Evolutionary conservation across 2,797 vertebrate species (phyloP).

Genomic region (Ceyx erithaca): DNA sequence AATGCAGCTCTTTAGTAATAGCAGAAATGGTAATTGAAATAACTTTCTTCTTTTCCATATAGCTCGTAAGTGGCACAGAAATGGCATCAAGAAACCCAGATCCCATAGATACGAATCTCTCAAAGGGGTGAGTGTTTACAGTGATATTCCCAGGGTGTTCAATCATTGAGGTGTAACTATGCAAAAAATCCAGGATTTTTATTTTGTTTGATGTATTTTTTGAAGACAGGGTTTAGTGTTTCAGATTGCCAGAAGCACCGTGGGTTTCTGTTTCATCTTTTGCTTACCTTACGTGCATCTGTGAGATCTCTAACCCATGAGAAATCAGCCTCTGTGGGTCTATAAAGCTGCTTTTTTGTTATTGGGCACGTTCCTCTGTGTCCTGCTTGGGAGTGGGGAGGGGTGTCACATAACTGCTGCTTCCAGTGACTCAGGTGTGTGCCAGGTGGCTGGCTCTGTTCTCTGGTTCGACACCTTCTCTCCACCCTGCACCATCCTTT

Average conservation of each 20-base stretch:
- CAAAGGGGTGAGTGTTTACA: conserved; percentile 87
- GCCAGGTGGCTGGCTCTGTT: neutral
- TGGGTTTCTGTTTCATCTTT: neutral
- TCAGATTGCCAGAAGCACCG: neutral
- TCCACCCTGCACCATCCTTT: neutral
- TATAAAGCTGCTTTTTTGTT: neutral
- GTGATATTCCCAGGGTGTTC: neutral
- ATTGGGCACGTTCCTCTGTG: rapidly evolving
- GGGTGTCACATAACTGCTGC: neutral
- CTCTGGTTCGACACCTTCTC: neutral
- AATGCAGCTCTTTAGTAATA: neutral
- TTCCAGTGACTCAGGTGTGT: rapidly evolving
- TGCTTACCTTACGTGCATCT: neutral
- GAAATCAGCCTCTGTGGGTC: neutral
- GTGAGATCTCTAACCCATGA: rapidly evolving
- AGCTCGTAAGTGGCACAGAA: conserved; percentile 98
- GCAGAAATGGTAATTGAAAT: neutral
- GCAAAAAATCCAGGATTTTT: neutral
- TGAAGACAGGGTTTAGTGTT: neutral
- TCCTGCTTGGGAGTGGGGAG: neutral
- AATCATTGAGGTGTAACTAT: neutral
- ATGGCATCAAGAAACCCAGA: conserved; percentile 95
- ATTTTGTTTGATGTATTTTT: neutral
- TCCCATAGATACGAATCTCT: conserved; percentile 91
- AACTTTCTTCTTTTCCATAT: neutral